Base-by-base conservation (phyloP, 2,113 vertebrate species). In the Phodopus roborovskii region DNA sequence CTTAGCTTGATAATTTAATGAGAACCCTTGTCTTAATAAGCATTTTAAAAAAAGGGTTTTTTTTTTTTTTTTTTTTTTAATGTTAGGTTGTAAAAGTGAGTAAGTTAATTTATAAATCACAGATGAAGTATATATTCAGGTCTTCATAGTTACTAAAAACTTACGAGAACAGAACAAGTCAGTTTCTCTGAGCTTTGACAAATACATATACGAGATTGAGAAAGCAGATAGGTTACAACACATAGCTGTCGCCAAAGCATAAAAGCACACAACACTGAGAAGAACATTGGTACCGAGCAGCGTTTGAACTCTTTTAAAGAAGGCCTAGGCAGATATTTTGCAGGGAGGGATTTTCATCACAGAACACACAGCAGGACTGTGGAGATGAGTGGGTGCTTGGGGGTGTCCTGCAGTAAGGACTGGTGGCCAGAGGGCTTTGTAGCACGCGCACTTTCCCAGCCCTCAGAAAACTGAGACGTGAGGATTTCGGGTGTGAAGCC, bases 1-100 rank as follows among this genome's bases (percentile, higher is more conserved):
- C 94, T 73, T 66, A 88, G 19, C 13, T 16, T 89, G 77, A 91
- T 73, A 94, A 94, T 56, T 78, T 53, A 91, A 85, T 94, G n/a
- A 48, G 62, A 94, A 94, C 17, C 6, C 2, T 86, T 71, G 5
- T 64, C 16, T 75, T 92, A 66, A 64, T 92, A 87, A 56, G 66
- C 36, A 58, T 45, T 45, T 45, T 68, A 62, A 82, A 89, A 90
- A 53, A 20, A 90, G 53, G 64, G 50, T 92, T 19, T 92, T 19
- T 74, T 64, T n/a, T n/a, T n/a, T n/a, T n/a, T n/a, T n/a, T n/a
- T n/a, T n/a, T n/a, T n/a, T n/a, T n/a, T n/a, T n/a, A n/a, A 45
- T 66, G 39, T 83, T 85, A 87, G 42, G 58, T 15, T 84, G 16
- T 45, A 45, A 84, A 83, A 64, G 39, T 64, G 26, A 85, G 48